These are phyloP conservation scores for Poecile montanus DNA, from an alignment of 2,797 vertebrate genomes.

Conservation along the genomic window DNA sequence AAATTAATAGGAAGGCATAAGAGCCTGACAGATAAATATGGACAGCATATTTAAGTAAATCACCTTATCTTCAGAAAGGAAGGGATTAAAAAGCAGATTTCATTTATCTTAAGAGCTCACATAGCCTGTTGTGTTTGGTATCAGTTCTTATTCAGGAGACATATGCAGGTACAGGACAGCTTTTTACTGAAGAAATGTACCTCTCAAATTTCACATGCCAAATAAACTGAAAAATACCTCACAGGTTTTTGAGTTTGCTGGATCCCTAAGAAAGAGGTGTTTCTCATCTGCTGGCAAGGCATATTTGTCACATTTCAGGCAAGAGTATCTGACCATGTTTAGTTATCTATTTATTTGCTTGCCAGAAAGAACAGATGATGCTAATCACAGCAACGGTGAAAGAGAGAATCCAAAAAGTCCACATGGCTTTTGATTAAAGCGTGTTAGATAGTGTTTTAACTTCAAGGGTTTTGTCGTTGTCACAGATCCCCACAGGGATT, in stretches of 20 bases:
- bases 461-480: constrained; percentile 50
- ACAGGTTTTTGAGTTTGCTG: background rate
- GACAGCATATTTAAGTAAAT: background rate
- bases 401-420: constrained; percentile 39
- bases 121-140: background rate
- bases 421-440: constrained; percentile 67
- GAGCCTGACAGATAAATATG: background rate
- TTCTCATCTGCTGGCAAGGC: constrained; percentile 1
- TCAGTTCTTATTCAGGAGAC: background rate
- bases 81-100: background rate
- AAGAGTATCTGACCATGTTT: constrained; percentile 10
- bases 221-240: background rate
- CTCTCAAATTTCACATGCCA: background rate
- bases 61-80: background rate
- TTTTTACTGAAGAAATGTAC: background rate
- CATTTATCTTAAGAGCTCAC: background rate
- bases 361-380: constrained; percentile 55
- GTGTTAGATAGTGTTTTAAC: constrained; percentile 35
- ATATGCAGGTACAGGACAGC: background rate
- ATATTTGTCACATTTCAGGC: constrained; percentile 24
- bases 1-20: background rate
- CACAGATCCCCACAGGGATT: constrained; percentile 9
- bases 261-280: background rate
- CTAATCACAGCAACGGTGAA: constrained; percentile 46
- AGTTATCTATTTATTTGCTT: constrained; percentile 55